Conservation (phyloP, 2,797 vertebrate species). For the Zalophus californianus region DNA sequence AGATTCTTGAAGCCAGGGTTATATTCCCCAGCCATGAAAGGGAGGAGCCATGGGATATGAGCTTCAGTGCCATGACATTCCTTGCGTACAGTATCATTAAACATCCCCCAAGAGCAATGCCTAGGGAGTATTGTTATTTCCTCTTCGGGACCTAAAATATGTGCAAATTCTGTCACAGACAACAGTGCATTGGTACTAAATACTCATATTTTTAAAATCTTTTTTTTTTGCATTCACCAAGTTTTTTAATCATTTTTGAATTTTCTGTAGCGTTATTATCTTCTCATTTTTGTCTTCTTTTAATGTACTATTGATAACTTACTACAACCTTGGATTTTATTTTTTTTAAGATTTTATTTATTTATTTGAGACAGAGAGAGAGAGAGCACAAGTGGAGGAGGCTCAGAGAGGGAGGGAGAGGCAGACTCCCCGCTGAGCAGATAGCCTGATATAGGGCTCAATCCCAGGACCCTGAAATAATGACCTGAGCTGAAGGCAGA, state of each 20-base stretch:
- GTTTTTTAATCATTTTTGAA: background rate
- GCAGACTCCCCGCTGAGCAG: too few species aligned
- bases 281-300: background rate
- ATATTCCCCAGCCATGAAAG: background rate
- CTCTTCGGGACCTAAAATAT: background rate
- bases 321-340: background rate
- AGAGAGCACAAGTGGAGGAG: too few species aligned
- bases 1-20: background rate
- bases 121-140: background rate
- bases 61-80: background rate
- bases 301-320: background rate
- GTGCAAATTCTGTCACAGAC: background rate
- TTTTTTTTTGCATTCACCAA: background rate
- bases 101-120: background rate
- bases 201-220: background rate
- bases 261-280: background rate
- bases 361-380: background rate
- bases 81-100: background rate
- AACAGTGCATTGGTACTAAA: background rate
- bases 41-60: background rate
- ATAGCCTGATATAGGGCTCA: too few species aligned
- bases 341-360: too few species aligned
- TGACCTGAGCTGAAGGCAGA: too few species aligned
- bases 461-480: too few species aligned
- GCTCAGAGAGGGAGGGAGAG: too few species aligned